Evolutionary conservation across 1,140 invertebrate genomes (phyloP).

Genomic region (Antheraea pernyi): DNA sequence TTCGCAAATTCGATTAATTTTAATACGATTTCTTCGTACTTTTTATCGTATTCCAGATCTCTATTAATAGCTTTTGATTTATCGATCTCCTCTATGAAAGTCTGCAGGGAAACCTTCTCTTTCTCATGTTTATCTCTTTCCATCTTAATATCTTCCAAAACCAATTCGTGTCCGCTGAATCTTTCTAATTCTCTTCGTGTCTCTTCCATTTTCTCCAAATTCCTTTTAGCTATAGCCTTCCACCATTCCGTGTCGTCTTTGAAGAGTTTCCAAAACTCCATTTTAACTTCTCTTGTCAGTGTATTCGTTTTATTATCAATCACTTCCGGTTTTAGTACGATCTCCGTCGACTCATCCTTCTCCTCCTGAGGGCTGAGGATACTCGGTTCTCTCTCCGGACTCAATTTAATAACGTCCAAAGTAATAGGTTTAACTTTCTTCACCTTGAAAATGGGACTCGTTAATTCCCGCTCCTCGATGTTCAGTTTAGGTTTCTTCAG

Average conservation of each 20-base stretch:
- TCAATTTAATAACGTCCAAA: conserved; percentile 36
- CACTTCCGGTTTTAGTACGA: conserved; percentile 30
- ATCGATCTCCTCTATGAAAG: conserved; percentile 70
- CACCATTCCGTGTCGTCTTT: conserved; percentile 75
- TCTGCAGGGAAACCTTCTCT: conserved; percentile 60
- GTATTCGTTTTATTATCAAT: conserved; percentile 18
- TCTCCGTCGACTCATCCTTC: conserved; percentile 37
- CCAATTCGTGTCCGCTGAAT: conserved; percentile 71
- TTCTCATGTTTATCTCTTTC: conserved; percentile 62
- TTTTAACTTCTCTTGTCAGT: conserved; percentile 42
- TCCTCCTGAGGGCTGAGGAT: conserved; percentile 30
- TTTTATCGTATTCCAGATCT: conserved; percentile 68
- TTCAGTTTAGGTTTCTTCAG: conserved; percentile 39
- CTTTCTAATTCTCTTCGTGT: conserved; percentile 67
- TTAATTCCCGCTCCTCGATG: conserved; percentile 40
- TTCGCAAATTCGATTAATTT: conserved; percentile 74
- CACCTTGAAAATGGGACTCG: conserved; percentile 57
- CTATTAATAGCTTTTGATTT: conserved; percentile 60
- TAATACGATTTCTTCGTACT: conserved; percentile 70
- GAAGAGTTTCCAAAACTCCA: conserved; percentile 74
- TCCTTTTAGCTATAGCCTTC: conserved; percentile 71
- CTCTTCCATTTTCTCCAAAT: conserved; percentile 74
- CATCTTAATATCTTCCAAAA: conserved; percentile 57
- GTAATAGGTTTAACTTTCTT: conserved; percentile 66
- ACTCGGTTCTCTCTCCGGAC: conserved; percentile 24